Base-by-base conservation (phyloP, 2,113 vertebrate species). In the Ciconia maguari region DNA sequence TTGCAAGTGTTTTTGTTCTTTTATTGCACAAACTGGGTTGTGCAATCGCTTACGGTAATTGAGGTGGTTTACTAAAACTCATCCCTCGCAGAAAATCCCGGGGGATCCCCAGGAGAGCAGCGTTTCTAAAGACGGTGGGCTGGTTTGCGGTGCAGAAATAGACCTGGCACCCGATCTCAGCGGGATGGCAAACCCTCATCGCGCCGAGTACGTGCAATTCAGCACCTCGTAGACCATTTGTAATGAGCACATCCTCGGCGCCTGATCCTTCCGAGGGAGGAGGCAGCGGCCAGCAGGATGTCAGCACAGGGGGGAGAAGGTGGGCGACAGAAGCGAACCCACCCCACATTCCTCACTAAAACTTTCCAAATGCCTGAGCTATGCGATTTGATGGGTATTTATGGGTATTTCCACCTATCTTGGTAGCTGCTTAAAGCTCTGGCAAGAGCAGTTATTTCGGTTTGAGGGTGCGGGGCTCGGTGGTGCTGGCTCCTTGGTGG, bases 151-250 rank as follows among this genome's bases (percentile, higher is more conserved):
- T 5, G 21, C 55, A 51, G n/a, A 51, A 66, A 20, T 7, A 51
- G 65, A 57, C 9, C 61, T 51, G 62, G 58, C 32, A 7, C 44
- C 4, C 6, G 25, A 12, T 14, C 49, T 25, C 9, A 0, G 29
- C 0, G 5, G 58, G 58, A 3, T 22, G 19, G 13, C 38, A 11
- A 42, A 20, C 22, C n/a, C 30, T 52, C 10, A 1, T 22, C 3
- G 0, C 0, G 3, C 36, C 2, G 21, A 11, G 25, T 2, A 20
- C 1, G 18, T 32, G 71, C 13, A 3, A 7, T 29, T 64, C 19
- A 3, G 19, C 66, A 21, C 46, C 48, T 54, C 36, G 32, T 20
- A 13, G 32, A 7, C 5, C 5, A 0, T 26, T 27, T 14, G 12
- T 32, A 4, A 17, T 2, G 10, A 64, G 42, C 30, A 1, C 8